phyloP scores from a whole-genome alignment of 2,797 vertebrate genomes.

The Poeciliopsis presidionis region DNA sequence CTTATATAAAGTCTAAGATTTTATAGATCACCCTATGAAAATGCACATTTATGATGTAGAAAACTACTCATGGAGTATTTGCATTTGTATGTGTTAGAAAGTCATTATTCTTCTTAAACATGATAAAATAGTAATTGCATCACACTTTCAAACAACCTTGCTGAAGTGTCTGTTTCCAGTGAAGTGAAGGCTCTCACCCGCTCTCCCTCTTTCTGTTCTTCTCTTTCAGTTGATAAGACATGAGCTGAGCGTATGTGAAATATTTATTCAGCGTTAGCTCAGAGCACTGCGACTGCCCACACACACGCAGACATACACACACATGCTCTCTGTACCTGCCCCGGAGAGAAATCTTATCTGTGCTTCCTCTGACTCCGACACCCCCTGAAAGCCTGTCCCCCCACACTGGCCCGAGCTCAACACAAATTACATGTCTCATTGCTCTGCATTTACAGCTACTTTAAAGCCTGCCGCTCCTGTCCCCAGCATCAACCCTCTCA shows the following conservation, averaged over 20 bases:
- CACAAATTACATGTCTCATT: constrained; percentile 82
- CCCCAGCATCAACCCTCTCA: constrained; percentile 68
- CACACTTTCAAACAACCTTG: constrained; percentile 1
- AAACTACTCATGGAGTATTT: background rate
- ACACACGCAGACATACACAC: constrained; percentile 24
- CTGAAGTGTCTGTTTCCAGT: constrained; percentile 48
- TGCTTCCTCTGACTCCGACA: constrained; percentile 74
- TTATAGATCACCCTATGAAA: background rate
- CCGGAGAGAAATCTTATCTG: constrained; percentile 80
- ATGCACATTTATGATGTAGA: background rate
- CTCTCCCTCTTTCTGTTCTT: constrained; percentile 28
- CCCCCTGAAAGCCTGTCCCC: constrained; percentile 78
- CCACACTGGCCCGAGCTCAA: constrained; percentile 69
- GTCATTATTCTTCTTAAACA: background rate
- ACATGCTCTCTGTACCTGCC: constrained; percentile 70
- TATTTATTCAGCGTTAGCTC: constrained; percentile 82
- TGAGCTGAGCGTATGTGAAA: constrained; percentile 81
- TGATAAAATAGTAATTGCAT: constrained; percentile 18
- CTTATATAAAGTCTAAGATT: background rate
- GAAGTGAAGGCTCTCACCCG: constrained; percentile 35
- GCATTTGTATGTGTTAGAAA: background rate
- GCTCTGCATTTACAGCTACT: constrained; percentile 76
- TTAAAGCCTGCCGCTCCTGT: constrained; percentile 68
- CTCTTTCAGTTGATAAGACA: constrained; percentile 72
- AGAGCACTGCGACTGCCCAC: constrained; percentile 75